Evolutionary conservation across 2,888 invertebrate genomes (phyloP).

Genomic region (Diplolepis rosae): DNA sequence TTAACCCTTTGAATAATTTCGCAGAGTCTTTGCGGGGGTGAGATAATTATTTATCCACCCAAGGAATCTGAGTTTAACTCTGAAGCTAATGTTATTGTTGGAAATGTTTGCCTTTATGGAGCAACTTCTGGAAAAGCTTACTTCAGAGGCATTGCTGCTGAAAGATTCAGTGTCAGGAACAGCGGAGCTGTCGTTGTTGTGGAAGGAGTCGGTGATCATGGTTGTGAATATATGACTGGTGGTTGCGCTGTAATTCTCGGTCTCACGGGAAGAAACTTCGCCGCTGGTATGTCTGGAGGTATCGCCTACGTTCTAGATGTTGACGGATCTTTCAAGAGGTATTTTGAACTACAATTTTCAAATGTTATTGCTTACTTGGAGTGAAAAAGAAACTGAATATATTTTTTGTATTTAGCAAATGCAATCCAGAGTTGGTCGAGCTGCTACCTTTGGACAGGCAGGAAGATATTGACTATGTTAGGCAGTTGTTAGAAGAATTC

Average conservation of each 20-base stretch:
- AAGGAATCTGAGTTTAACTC: conserved; percentile 90
- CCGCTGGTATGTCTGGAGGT: conserved; percentile 98
- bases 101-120: conserved; percentile 98
- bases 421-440: conserved; percentile 97
- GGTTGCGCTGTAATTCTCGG: conserved; percentile 93
- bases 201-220: conserved; percentile 99
- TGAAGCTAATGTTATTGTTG: conserved; percentile 96
- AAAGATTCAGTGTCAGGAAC: conserved; percentile 98
- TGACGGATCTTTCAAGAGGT: conserved; percentile 86
- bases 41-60: conserved; percentile 93
- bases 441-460: conserved; percentile 85
- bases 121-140: conserved; percentile 96
- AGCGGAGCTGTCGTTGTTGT: conserved; percentile 96
- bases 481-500: conserved; percentile 88
- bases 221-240: conserved; percentile 99
- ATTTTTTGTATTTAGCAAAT: conserved; percentile 78
- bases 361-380: no score
- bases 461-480: conserved; percentile 86
- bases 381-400: not conserved
- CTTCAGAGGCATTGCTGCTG: conserved; percentile 97
- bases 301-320: conserved; percentile 96
- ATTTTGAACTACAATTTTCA: conserved; percentile 37
- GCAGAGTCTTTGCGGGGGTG: conserved; percentile 94
- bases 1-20: conserved; percentile 35
- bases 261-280: conserved; percentile 97